Percentiles rank a stretch among this genome's conserved stretches.
Evolutionary conservation across 2,797 vertebrate genomes (phyloP).

Genomic region (Meda fulgida): DNA sequence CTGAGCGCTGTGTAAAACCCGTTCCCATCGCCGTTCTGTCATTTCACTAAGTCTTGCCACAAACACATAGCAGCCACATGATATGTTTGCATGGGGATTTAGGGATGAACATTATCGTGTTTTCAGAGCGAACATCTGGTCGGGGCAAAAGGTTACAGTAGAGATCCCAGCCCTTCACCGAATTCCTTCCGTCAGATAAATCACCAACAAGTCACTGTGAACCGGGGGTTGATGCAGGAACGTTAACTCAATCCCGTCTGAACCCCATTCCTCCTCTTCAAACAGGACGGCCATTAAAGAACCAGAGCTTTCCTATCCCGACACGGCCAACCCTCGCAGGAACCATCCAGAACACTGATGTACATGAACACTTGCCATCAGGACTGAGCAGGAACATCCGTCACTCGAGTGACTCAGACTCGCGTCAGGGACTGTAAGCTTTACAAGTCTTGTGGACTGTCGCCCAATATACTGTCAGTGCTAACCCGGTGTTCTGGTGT

Average conservation of each 20-base stretch:
- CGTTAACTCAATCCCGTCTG: conserved; percentile 79
- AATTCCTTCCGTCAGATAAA: conserved; percentile 88
- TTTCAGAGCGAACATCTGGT: conserved; percentile 85
- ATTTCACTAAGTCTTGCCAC: conserved; percentile 71
- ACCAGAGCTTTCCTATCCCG: no score
- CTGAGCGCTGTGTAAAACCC: conserved; percentile 50
- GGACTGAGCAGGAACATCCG: conserved; percentile 49
- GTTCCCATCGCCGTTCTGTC: conserved; percentile 66
- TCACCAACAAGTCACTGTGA: conserved; percentile 80
- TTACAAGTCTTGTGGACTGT: conserved; percentile 69
- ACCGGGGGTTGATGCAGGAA: conserved; percentile 65
- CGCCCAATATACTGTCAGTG: conserved; percentile 79
- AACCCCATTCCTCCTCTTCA: conserved; percentile 62
- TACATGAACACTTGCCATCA: conserved; percentile 62
- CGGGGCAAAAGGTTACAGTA: conserved; percentile 84
- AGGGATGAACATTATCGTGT: conserved; percentile 80
- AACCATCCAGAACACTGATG: conserved; percentile 47
- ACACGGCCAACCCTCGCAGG: no score
- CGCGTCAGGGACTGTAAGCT: conserved; percentile 79
- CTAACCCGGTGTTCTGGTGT: no score
- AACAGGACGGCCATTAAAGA: conserved; percentile 52
- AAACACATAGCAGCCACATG: conserved; percentile 79
- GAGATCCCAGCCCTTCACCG: conserved; percentile 78
- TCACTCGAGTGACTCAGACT: conserved; percentile 75
- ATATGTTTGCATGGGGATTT: conserved; percentile 83